These are phyloP conservation scores for Cephus sareptanus DNA, from an alignment of 2,888 invertebrate genomes.

Conservation along the genomic window DNA sequence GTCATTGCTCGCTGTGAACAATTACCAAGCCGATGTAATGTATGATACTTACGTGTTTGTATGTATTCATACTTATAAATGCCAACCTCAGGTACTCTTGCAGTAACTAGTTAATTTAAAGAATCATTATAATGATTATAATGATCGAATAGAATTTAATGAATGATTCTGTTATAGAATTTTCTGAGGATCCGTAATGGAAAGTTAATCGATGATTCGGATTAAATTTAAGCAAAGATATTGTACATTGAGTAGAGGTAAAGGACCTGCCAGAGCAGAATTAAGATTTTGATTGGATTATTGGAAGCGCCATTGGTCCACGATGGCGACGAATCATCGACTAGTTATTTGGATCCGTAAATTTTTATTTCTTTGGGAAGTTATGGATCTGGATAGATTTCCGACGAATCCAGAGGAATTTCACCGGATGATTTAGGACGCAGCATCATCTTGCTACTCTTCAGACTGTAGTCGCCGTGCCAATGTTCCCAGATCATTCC, in stretches of 20 bases:
- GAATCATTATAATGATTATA: neutral
- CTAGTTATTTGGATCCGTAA: neutral
- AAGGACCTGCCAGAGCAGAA: neutral
- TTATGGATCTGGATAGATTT: slow-evolving; percentile 22
- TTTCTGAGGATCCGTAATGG: neutral
- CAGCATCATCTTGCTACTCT: slow-evolving; percentile 68
- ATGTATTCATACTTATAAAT: neutral
- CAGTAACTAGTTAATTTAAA: neutral
- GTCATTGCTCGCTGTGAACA: neutral
- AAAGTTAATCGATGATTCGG: neutral
- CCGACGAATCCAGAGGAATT: slow-evolving; percentile 15
- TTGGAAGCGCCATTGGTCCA: neutral
- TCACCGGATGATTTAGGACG: slow-evolving; percentile 42
- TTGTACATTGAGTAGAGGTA: neutral
- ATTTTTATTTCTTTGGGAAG: neutral
- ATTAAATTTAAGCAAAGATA: neutral
- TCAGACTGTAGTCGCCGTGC: slow-evolving; percentile 70
- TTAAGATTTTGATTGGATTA: neutral
- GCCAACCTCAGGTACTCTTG: slow-evolving; percentile 1
- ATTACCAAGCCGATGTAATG: neutral
- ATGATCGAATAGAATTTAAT: neutral
- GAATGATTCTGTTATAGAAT: neutral
- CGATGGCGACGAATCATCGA: neutral
- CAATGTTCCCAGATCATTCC: slow-evolving; percentile 73
- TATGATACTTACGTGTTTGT: neutral